These are phyloP conservation scores for Caerostris darwini DNA, from an alignment of 1,140 invertebrate species.

Conservation along the genomic window DNA sequence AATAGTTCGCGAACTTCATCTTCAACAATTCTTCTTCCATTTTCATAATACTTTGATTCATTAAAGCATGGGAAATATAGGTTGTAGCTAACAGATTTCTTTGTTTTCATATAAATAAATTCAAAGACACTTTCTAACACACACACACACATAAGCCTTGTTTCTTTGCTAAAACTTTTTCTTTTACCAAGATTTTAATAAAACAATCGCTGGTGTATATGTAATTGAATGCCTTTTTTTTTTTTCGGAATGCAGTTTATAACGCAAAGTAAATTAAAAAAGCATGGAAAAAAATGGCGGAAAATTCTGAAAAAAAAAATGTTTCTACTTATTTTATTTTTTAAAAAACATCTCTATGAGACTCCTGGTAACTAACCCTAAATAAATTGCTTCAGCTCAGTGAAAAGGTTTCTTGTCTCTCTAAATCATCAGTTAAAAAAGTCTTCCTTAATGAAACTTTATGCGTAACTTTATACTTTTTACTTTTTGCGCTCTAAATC, in stretches of 20 bases:
- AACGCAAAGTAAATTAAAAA: constrained; percentile 13
- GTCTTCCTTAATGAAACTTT: constrained; percentile 48
- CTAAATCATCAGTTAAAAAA: constrained; percentile 47
- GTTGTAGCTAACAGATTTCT: too few species aligned
- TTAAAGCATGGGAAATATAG: too few species aligned
- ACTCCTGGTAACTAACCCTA: constrained; percentile 24
- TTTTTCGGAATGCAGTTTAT: constrained; percentile 8
- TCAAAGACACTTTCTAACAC: too few species aligned
- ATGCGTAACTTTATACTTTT: constrained; percentile 44
- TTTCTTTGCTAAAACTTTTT: too few species aligned
- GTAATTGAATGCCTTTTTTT: not conserved
- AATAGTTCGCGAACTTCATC: too few species aligned
- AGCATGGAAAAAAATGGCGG: not conserved
- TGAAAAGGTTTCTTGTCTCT: not conserved
- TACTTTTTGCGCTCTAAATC: constrained; percentile 14
- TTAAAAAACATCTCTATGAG: not conserved
- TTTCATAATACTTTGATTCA: too few species aligned
- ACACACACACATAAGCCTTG: too few species aligned
- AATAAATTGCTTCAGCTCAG: constrained; percentile 14
- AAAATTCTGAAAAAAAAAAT: not conserved
- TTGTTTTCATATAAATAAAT: too few species aligned
- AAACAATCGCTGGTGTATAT: not conserved
- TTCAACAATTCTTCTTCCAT: too few species aligned
- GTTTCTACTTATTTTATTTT: not conserved
- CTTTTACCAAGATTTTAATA: too few species aligned